Percentiles rank a stretch among this genome's conserved stretches.
These are phyloP conservation scores for Icerya purchasi DNA, from an alignment of 2,888 invertebrate species.

Conservation along the genomic window DNA sequence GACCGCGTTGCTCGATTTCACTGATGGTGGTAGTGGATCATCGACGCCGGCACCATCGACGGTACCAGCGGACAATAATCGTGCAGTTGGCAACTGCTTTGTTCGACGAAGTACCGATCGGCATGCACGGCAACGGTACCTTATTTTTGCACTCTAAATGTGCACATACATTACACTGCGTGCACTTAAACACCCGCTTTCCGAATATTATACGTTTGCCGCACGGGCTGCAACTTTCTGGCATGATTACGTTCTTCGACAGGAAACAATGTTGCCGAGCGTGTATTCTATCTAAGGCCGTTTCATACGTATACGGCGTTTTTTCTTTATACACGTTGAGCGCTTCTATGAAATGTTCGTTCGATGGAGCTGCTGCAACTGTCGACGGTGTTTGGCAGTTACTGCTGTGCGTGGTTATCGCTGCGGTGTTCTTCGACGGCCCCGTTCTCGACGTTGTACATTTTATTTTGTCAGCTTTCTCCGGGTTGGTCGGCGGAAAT, in stretches of 20 bases:
- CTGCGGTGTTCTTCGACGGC: too few relatives aligned
- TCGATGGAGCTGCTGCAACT: too few relatives aligned
- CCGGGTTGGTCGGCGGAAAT: slow-evolving; percentile 25
- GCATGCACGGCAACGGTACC: slow-evolving; percentile 66
- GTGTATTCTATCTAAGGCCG: slow-evolving; percentile 16
- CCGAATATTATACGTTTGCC: slow-evolving; percentile 69
- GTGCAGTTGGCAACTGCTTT: slow-evolving; percentile 22
- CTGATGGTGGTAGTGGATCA: slow-evolving; percentile 89
- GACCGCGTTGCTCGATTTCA: slow-evolving; percentile 76
- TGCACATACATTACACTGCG: slow-evolving; percentile 51
- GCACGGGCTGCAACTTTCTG: slow-evolving; percentile 57
- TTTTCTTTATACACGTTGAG: background rate
- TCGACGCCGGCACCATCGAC: slow-evolving; percentile 83
- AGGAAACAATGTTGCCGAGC: slow-evolving; percentile 40
- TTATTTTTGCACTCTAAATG: slow-evolving; percentile 49
- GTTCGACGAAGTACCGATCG: slow-evolving; percentile 28
- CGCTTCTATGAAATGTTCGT: too few relatives aligned
- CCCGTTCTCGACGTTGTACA: too few relatives aligned
- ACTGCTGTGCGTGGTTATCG: too few relatives aligned
- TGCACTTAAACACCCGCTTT: slow-evolving; percentile 58
- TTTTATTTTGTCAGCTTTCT: too few relatives aligned
- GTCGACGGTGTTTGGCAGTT: too few relatives aligned
- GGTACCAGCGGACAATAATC: slow-evolving; percentile 68
- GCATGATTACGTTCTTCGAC: slow-evolving; percentile 53
- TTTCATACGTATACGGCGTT: background rate